phyloP scores from a whole-genome alignment of 1,140 invertebrate species.

The Pristionchus pacificus region DNA sequence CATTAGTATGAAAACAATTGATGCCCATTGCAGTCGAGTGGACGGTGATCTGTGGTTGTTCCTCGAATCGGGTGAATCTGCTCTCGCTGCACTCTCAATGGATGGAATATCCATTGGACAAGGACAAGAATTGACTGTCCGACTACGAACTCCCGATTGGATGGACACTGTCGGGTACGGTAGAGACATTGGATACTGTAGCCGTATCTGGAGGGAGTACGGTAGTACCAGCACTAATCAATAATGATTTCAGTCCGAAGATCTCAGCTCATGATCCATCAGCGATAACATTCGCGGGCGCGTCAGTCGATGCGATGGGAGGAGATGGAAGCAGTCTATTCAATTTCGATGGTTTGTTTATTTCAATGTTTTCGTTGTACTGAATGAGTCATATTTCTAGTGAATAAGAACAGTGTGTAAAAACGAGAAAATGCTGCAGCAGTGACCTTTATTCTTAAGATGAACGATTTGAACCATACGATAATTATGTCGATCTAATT shows the following conservation, averaged over 20 bases:
- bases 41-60: constrained; percentile 41
- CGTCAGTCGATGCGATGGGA: neutral
- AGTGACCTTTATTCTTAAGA: no score
- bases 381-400: no score
- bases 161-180: constrained; percentile 5
- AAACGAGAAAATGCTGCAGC: no score
- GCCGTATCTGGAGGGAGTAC: constrained; percentile 5
- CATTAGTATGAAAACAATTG: no score
- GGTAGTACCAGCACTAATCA: neutral
- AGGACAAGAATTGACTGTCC: constrained; percentile 1
- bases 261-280: neutral
- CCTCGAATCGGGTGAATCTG: constrained; percentile 45
- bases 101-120: constrained; percentile 41
- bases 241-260: neutral
- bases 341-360: neutral
- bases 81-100: constrained; percentile 54
- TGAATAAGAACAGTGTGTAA: no score
- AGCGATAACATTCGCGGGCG: neutral
- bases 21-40: constrained; percentile 47
- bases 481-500: no score
- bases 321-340: neutral
- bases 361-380: no score
- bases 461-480: no score
- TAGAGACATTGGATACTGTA: no score
- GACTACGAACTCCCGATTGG: constrained; percentile 21